Conservation (phyloP, 2,888 invertebrate genomes). For the Rotaria socialis region DNA sequence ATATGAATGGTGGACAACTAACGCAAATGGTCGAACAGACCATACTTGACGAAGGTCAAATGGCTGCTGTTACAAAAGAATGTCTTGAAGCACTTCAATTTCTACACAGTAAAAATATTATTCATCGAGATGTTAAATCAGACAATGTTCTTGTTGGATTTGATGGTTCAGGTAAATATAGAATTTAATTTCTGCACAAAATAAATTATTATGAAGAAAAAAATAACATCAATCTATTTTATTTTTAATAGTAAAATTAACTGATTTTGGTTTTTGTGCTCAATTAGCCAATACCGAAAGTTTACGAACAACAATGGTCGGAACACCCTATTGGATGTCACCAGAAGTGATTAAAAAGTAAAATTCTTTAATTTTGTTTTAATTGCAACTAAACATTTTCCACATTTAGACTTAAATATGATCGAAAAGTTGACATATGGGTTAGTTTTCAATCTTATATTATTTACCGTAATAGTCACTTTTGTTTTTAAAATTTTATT, state of each 20-base stretch:
- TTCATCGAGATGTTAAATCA: conserved; percentile 87
- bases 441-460: conserved; percentile 40
- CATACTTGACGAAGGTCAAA: conserved; percentile 90
- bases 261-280: conserved; percentile 92
- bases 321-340: conserved; percentile 94
- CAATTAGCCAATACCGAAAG: conserved; percentile 77
- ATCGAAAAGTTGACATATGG: conserved; percentile 70
- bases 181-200: too few species aligned
- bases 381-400: neutral
- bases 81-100: conserved; percentile 45
- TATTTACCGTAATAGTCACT: neutral
- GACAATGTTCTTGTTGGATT: conserved; percentile 65
- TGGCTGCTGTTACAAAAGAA: conserved; percentile 72
- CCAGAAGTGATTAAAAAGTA: conserved; percentile 69
- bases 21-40: conserved; percentile 96
- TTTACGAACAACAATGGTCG: conserved; percentile 48
- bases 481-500: neutral
- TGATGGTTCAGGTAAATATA: conserved; percentile 65
- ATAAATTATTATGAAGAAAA: too few species aligned
- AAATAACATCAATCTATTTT: neutral
- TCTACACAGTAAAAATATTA: conserved; percentile 67
- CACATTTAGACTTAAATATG: conserved; percentile 73
- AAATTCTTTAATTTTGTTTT: too few species aligned
- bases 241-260: conserved; percentile 53
- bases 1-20: conserved; percentile 80